Evolutionary conservation across 2,888 invertebrate species (phyloP).

Genomic region (Polyploca ridens): DNA sequence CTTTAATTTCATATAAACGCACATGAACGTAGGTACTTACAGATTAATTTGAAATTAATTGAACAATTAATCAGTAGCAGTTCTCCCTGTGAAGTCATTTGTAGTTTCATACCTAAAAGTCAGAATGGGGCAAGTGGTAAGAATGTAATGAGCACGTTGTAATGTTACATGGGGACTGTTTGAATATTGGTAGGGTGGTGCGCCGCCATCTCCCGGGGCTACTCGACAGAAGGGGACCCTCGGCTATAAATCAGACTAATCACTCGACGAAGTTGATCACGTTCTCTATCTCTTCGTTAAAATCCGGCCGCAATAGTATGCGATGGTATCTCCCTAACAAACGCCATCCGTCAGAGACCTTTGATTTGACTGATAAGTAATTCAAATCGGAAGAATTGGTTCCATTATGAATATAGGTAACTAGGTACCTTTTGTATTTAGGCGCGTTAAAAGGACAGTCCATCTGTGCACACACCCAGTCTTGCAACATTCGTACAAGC

Average conservation of each 20-base stretch:
- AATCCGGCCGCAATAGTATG: slow-evolving; percentile 17
- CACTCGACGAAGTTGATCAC: slow-evolving; percentile 51
- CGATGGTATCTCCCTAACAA: slow-evolving; percentile 29
- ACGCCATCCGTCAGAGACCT: background rate
- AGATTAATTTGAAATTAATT: background rate
- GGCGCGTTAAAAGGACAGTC: slow-evolving; percentile 47
- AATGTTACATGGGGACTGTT: slow-evolving; percentile 44
- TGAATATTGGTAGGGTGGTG: slow-evolving; percentile 55
- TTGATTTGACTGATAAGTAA: background rate
- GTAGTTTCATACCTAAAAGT: slow-evolving; percentile 16
- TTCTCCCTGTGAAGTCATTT: slow-evolving; percentile 5
- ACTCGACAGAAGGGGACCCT: slow-evolving; percentile 48
- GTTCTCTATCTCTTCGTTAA: slow-evolving; percentile 31
- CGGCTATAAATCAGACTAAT: slow-evolving; percentile 71
- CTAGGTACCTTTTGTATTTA: slow-evolving; percentile 17
- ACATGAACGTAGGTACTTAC: background rate
- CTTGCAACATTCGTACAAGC: slow-evolving; percentile 57
- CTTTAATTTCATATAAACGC: background rate
- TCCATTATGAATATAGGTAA: background rate
- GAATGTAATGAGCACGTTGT: slow-evolving; percentile 57
- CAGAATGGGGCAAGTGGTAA: slow-evolving; percentile 53
- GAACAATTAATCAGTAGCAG: slow-evolving; percentile 7
- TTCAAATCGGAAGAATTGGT: background rate
- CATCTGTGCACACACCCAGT: slow-evolving; percentile 67
- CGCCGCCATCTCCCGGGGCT: slow-evolving; percentile 62